Conservation (phyloP, 2,113 vertebrate species). For the Brachionichthys hirsutus region DNA sequence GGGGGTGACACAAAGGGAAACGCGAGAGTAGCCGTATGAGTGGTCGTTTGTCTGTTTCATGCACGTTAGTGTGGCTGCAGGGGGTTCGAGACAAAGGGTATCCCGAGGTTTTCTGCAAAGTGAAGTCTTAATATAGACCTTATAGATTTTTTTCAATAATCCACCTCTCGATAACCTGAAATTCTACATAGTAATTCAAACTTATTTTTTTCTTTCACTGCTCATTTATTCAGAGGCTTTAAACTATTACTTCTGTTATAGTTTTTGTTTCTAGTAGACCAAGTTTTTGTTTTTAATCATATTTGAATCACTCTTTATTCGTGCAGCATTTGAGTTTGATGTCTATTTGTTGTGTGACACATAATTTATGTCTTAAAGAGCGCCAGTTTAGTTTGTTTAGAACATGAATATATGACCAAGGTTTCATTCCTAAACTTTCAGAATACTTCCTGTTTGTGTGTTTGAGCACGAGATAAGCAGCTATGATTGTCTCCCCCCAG, state of each 20-base stretch:
- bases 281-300: neutral
- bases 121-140: conserved; percentile 17
- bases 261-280: neutral
- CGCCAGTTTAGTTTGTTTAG: conserved; percentile 11
- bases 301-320: conserved; percentile 17
- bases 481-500: conserved; percentile 24
- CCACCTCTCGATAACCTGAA: neutral
- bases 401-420: conserved; percentile 1
- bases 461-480: neutral
- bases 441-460: neutral
- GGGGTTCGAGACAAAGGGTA: neutral
- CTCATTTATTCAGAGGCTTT: neutral
- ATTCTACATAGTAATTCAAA: conserved; percentile 2
- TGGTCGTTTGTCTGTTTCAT: neutral
- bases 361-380: conserved; percentile 26
- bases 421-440: neutral
- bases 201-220: neutral
- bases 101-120: conserved; percentile 5
- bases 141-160: neutral
- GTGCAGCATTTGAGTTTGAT: conserved; percentile 25
- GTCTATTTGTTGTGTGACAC: conserved; percentile 50
- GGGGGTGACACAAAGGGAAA: conserved; percentile 24
- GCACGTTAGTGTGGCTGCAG: neutral
- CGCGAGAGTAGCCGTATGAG: conserved; percentile 4
- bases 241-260: neutral